Evolutionary conservation across 2,888 invertebrate species (phyloP).

Genomic region (Syritta pipiens): DNA sequence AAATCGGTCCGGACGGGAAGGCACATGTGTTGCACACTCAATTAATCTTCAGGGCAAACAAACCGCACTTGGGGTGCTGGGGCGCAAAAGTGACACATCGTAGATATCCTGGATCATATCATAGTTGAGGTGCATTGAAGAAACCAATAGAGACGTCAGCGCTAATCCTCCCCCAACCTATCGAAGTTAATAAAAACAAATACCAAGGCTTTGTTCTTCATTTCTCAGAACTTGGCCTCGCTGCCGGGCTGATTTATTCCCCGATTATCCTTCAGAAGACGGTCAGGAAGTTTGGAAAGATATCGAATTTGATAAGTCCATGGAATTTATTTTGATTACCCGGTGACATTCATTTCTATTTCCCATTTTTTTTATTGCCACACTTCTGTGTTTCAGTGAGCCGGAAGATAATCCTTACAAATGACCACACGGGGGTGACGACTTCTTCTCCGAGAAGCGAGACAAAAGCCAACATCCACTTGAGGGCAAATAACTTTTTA

Average conservation of each 20-base stretch:
- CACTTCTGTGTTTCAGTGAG: constrained; percentile 54
- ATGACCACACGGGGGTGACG: constrained; percentile 66
- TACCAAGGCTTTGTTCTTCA: constrained; percentile 52
- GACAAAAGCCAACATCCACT: constrained; percentile 47
- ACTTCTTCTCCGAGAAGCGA: constrained; percentile 9
- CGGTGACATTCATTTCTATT: constrained; percentile 79
- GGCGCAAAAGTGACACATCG: constrained; percentile 17
- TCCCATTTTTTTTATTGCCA: constrained; percentile 72
- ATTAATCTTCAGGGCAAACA: constrained; percentile 54
- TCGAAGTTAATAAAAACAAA: constrained; percentile 58
- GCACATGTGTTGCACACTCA: constrained; percentile 61
- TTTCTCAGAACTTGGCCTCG: constrained; percentile 22
- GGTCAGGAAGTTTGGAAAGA: constrained; percentile 7
- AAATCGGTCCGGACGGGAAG: too few species aligned
- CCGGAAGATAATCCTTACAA: constrained; percentile 70
- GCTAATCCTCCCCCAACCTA: constrained; percentile 40
- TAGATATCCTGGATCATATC: not conserved
- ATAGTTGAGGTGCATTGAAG: constrained; percentile 7
- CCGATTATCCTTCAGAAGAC: constrained; percentile 35
- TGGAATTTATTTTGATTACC: constrained; percentile 79
- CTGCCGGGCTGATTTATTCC: constrained; percentile 53
- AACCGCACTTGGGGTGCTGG: constrained; percentile 32
- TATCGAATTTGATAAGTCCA: constrained; percentile 67
- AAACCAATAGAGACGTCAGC: constrained; percentile 52
- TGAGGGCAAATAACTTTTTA: constrained; percentile 58